Base-by-base conservation (phyloP, 2,797 vertebrate genomes). In the Podarcis siculus region DNA sequence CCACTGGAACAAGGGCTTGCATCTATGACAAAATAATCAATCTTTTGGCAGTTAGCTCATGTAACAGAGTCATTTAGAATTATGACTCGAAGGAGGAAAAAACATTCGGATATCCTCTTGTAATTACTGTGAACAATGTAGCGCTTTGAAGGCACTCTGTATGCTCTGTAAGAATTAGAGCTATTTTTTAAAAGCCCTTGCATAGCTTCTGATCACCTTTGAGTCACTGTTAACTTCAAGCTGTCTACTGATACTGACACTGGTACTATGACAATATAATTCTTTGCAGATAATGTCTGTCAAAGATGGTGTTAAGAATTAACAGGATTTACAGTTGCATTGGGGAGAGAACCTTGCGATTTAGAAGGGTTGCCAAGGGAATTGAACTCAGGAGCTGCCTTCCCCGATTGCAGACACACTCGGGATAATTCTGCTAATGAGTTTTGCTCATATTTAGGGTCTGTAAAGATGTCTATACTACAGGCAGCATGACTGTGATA, bases 41-140 rank as follows among this genome's bases (percentile, higher is more conserved):
- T 42, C 45, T 89, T 85, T 69, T 85, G 72, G 21, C 69, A 89
- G n/a, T 21, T 91, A 21, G 64, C 37, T 79, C 35, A 1, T 27
- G 35, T 19, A 69, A 76, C 8, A 76, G 27, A 21, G n/a, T 75
- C 81, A 72, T 37, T 82, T 4, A 82, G 39, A 79, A 45, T 37
- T 3, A 72, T 55, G 66, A 86, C 13, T 27, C 27, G 13, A 82
- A 75, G 15, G 21, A 12, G 7, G 76, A 17, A 76, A 87, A 91
- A 87, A 92, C 30, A 81, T n/a, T 32, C 4, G 58, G 45, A 78
- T 93, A 89, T 79, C 80, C 45, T 42, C 5, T 17, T 49, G 39
- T 35, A 86, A 90, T 85, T 87, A 10, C n/a, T 42, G 2, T 8
- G 49, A 89, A 78, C 1, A 80, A 72, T 88, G 85, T 83, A 67